Base-by-base conservation (phyloP, 2,888 invertebrate genomes). In the Ophion ellenae region DNA sequence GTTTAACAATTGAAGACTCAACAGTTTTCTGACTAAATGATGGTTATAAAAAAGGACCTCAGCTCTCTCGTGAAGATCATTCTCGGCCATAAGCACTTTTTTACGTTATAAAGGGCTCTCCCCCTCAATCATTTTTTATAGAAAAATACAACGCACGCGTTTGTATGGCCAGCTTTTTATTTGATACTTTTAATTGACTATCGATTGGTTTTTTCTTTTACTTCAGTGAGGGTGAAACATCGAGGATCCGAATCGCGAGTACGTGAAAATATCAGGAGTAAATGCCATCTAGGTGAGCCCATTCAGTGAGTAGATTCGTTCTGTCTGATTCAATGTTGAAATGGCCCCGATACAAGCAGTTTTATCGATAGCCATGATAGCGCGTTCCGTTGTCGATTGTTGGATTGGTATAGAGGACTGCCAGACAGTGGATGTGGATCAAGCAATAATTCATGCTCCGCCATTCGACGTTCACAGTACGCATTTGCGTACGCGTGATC, bases 361-460 rank as follows among this genome's bases (percentile, higher is more conserved):
- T 76, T 74, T 74, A 69, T 63, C 61, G 36, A 83, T 64, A 66
- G 64, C 32, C 9, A 32, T n/a, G 57, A 40, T 69, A 17, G 59
- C 57, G 11, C 24, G 28, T 45, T 75, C 4, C 24, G 28, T 17
- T 14, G n/a, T 57, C 32, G 20, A 28, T 57, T 53, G 57, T 74
- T 74, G 61, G 28, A 69, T 40, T 73, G 14, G 57, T 47, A 36
- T 24, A 53, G 64, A 6, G 53, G 20, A 73, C 32, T 74, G 7
- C 61, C 45, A 61, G 20, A 47, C 67, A 61, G 11, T 11, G 71
- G 67, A 63, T 73, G 47, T 40, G 57, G 70, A 66, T 47, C 64
- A 53, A 69, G 79, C 45, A 75, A 47, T 77, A 85, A 74, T 63
- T 81, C 77, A 81, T 40, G 24, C 28, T 74, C 78, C 74, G 59